phyloP scores from a whole-genome alignment of 2,113 vertebrate genomes.

The Lichenostomus cassidix region DNA sequence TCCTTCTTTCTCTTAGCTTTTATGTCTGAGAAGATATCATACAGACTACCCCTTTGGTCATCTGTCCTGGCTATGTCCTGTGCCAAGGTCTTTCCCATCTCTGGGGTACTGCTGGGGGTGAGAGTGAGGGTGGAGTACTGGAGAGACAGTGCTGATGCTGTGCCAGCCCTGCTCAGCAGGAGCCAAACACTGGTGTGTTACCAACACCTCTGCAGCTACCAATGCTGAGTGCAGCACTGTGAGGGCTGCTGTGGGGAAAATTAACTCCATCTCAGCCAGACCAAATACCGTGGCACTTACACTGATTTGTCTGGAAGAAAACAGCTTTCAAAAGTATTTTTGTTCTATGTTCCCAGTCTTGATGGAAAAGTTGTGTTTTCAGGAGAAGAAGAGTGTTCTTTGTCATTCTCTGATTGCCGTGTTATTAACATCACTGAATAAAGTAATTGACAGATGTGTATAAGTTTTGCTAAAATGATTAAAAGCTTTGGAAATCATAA shows the following conservation, averaged over 20 bases:
- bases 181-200: neutral
- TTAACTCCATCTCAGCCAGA: neutral
- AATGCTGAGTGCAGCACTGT: accelerated
- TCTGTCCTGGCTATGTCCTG: neutral
- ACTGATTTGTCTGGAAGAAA: neutral
- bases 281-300: neutral
- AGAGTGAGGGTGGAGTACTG: neutral
- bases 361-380: conserved; percentile 30
- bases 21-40: neutral
- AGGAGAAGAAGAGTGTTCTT: conserved; percentile 3
- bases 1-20: neutral
- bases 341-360: neutral
- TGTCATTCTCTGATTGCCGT: conserved; percentile 48
- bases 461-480: conserved; percentile 73
- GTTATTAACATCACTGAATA: conserved; percentile 65
- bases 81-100: neutral
- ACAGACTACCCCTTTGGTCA: neutral
- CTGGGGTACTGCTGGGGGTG: accelerated
- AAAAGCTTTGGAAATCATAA: conserved; percentile 71
- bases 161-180: neutral
- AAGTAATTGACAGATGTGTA: conserved; percentile 71
- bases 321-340: neutral
- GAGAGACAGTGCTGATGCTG: neutral
- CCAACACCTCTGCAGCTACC: neutral
- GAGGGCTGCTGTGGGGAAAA: neutral